A percentile compares a stretch with the other conserved stretches of the same genome.
Conservation (phyloP, 2,797 vertebrate species). For the Falco cherrug region DNA sequence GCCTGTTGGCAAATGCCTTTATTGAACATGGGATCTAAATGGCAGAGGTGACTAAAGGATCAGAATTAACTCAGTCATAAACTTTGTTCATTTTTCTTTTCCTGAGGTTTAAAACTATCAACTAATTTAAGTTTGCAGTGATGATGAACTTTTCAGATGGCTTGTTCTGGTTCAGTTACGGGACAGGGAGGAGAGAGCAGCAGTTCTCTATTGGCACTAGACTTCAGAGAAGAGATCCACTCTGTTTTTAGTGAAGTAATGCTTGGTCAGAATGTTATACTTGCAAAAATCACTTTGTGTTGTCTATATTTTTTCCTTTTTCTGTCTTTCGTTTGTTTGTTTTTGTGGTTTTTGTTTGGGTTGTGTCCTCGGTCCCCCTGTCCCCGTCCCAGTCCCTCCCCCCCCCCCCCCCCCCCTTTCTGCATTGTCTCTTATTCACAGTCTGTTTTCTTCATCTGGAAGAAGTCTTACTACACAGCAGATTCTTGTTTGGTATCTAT, state of each 20-base stretch:
- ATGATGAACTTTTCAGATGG: background rate
- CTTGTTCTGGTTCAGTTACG: rapidly evolving
- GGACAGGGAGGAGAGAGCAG: background rate
- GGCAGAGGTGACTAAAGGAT: background rate
- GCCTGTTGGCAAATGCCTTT: background rate
- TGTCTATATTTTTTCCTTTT: background rate
- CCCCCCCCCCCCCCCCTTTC: rapidly evolving
- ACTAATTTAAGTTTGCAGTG: background rate
- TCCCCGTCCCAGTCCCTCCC: too few species aligned
- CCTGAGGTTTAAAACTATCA: background rate
- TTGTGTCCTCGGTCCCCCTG: too few species aligned
- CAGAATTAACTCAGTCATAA: background rate
- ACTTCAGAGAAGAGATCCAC: background rate
- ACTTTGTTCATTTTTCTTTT: background rate
- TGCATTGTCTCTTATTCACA: background rate
- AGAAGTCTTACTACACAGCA: background rate
- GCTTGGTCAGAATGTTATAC: background rate
- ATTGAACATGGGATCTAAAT: background rate
- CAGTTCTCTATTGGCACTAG: background rate
- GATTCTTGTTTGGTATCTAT: background rate
- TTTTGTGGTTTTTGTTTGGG: background rate
- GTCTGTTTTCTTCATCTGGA: background rate
- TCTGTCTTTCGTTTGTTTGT: rapidly evolving
- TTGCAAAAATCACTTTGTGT: background rate
- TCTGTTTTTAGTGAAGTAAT: background rate